Evolutionary conservation across 2,888 invertebrate genomes (phyloP).

Genomic region (Watsonalla binaria): DNA sequence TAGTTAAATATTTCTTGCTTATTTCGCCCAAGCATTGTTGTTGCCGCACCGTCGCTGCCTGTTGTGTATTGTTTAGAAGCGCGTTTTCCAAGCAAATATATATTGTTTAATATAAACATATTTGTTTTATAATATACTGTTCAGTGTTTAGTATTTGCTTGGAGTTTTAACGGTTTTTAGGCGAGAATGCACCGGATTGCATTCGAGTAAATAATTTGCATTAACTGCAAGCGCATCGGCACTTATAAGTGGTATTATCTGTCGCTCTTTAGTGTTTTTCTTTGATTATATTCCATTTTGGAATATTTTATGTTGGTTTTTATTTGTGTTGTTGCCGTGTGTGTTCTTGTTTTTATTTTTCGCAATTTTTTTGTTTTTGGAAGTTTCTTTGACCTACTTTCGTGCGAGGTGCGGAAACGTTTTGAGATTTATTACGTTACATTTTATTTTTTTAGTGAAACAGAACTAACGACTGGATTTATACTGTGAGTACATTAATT

Average conservation of each 20-base stretch:
- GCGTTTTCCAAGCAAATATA: slow-evolving; percentile 60
- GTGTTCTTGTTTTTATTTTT: slow-evolving; percentile 39
- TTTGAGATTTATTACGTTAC: background rate
- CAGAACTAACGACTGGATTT: background rate
- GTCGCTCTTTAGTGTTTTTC: slow-evolving; percentile 67
- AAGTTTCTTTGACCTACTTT: background rate
- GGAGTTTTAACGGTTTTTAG: slow-evolving; percentile 25
- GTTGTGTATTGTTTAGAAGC: slow-evolving; percentile 76
- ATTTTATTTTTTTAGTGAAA: background rate
- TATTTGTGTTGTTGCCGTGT: slow-evolving; percentile 36
- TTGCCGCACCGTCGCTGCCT: slow-evolving; percentile 71
- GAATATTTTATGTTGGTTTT: slow-evolving; percentile 38
- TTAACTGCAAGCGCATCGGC: slow-evolving; percentile 58
- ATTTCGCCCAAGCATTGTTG: slow-evolving; percentile 79
- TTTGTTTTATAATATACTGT: slow-evolving; percentile 12
- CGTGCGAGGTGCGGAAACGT: background rate
- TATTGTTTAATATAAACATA: slow-evolving; percentile 40
- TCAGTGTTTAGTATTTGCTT: slow-evolving; percentile 16
- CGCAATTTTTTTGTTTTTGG: slow-evolving; percentile 30
- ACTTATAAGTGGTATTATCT: slow-evolving; percentile 67
- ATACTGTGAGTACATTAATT: background rate
- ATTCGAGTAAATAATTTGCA: slow-evolving; percentile 73
- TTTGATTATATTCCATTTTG: slow-evolving; percentile 44
- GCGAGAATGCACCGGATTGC: slow-evolving; percentile 57
- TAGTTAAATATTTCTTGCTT: slow-evolving; percentile 81